These are phyloP conservation scores for Brienomyrus longianalis DNA, from an alignment of 2,113 vertebrate genomes.

Conservation along the genomic window DNA sequence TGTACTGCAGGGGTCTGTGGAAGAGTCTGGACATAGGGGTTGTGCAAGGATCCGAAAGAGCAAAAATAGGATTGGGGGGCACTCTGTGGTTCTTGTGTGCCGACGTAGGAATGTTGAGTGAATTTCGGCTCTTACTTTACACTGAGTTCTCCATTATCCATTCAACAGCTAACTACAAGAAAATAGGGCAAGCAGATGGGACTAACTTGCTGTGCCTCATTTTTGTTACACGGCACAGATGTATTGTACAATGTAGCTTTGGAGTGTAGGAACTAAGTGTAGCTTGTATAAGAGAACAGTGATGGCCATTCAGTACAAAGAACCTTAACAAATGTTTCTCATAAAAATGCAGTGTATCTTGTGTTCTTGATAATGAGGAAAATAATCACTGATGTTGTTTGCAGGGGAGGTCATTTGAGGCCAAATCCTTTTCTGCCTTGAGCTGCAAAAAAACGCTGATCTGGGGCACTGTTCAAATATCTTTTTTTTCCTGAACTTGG, in stretches of 20 bases:
- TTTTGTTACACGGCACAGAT: not conserved
- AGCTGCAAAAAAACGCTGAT: slow-evolving; percentile 19
- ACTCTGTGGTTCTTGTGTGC: slow-evolving; percentile 24
- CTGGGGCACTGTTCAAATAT: slow-evolving; percentile 39
- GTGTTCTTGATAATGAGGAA: not conserved
- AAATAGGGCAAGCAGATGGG: not conserved
- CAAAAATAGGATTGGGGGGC: slow-evolving; percentile 9
- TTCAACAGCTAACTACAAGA: slow-evolving; percentile 10
- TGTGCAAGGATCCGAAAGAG: slow-evolving; percentile 22
- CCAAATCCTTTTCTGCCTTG: not conserved
- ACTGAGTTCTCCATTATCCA: not conserved
- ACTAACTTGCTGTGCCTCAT: not conserved
- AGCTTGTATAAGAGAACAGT: not conserved
- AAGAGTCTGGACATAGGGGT: slow-evolving; percentile 31
- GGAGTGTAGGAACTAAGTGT: not conserved
- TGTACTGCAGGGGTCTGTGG: slow-evolving; percentile 36
- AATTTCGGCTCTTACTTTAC: not conserved
- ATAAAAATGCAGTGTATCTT: not conserved
- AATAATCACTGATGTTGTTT: not conserved
- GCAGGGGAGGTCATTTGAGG: slow-evolving; percentile 12
- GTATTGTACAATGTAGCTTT: not conserved
- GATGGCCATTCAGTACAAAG: not conserved
- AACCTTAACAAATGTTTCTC: slow-evolving; percentile 10
- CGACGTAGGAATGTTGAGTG: slow-evolving; percentile 3
- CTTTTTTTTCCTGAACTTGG: slow-evolving; percentile 47